Base-by-base conservation (phyloP, 2,797 vertebrate species). In the Acanthopagrus latus region DNA sequence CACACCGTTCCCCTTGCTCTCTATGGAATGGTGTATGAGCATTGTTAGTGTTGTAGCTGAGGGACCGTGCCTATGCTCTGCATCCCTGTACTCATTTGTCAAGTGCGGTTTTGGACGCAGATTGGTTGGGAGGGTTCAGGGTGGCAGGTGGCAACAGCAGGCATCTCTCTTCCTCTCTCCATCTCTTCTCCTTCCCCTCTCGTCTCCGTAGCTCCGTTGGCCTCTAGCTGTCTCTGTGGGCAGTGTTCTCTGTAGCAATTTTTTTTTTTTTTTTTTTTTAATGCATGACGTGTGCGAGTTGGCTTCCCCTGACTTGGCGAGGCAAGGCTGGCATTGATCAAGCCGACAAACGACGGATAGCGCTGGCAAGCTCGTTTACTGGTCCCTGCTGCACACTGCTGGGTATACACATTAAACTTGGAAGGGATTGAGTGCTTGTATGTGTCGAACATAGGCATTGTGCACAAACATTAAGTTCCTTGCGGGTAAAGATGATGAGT, bases 1-100 rank as follows among this genome's bases (percentile, higher is more conserved):
- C 58, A n/a, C 10, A 20, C 56, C 38, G 54, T 47, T 7, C 25
- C 58, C 11, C 14, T 27, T 41, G 7, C 47, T 84, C 88, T 85
- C 86, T 25, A 17, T 67, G 86, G 87, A 66, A 47, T 64, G 54
- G 65, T 65, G 64, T 73, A 52, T 82, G 85, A 83, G 82, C 7
- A 87, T 88, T 90, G 83, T 89, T 89, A 82, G 81, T 74, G 74
- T 67, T 83, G 83, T 70, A 88, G 86, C 88, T 78, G 80, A 77
- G 88, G 86, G 89, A 91, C 83, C 76, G 47, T 60, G 77, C 73
- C 76, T 82, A 47, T 77, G 64, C 73, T 78, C 76, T 38, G 23
- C 5, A 48, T 88, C 89, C 89, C 86, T 70, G 55, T 68, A 78
- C 88, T 91, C 88, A 88, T 92, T 92, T 91, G 86, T 92, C 91